Conservation (phyloP, 2,797 vertebrate genomes). For the Merluccius polli region DNA sequence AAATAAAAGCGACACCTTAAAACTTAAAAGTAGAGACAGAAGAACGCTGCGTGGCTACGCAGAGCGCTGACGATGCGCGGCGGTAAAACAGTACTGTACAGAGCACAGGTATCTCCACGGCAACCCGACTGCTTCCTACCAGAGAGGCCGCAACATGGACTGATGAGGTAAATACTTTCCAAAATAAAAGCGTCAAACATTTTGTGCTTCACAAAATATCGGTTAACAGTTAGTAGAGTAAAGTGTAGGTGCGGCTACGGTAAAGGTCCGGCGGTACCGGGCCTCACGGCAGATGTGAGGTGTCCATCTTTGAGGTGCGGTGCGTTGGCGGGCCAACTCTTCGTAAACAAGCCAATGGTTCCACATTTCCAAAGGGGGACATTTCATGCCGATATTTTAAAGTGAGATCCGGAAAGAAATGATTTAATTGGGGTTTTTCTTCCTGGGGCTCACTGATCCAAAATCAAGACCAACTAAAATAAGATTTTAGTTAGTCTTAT, state of each 20-base stretch:
- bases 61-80: constrained; percentile 67
- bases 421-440: constrained; percentile 17
- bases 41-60: constrained; percentile 37
- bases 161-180: constrained; percentile 65
- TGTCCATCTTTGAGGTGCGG: neutral
- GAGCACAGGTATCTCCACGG: constrained; percentile 26
- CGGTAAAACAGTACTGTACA: constrained; percentile 74
- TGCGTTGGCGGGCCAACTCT: constrained; percentile 34
- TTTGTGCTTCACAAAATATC: constrained; percentile 50
- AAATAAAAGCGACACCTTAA: constrained; percentile 40
- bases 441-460: constrained; percentile 29
- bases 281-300: neutral
- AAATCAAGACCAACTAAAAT: neutral
- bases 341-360: constrained; percentile 50
- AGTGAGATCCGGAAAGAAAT: constrained; percentile 43
- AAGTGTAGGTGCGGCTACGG: constrained; percentile 37
- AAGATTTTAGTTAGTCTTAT: constrained; percentile 10
- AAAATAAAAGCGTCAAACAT: constrained; percentile 56
- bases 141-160: constrained; percentile 42
- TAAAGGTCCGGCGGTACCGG: neutral
- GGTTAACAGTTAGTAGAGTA: constrained; percentile 35
- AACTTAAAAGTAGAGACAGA: constrained; percentile 34
- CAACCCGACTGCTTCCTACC: constrained; percentile 47
- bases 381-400: constrained; percentile 56
- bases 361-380: constrained; percentile 50